Percentiles rank a stretch among this genome's conserved stretches.
Conservation (phyloP, 2,888 invertebrate species). For the Papilio elwesi region DNA sequence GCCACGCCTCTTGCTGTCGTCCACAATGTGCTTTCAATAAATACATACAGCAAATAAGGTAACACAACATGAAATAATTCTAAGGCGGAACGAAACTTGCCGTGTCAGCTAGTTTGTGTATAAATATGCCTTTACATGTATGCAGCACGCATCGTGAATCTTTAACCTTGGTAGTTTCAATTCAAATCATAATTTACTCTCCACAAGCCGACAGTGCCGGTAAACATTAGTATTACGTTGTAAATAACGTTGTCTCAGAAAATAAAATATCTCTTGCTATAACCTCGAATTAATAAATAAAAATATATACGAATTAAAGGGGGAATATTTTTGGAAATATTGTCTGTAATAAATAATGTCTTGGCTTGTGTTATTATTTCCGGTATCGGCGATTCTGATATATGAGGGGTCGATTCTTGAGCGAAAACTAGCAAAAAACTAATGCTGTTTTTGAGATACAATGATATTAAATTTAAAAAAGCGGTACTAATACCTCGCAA, state of each 20-base stretch:
- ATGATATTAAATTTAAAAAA: no score
- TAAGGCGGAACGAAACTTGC: neutral
- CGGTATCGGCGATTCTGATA: no score
- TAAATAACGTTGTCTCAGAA: conserved; percentile 36
- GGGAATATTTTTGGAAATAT: neutral
- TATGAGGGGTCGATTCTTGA: no score
- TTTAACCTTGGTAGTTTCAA: conserved; percentile 31
- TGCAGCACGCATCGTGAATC: neutral
- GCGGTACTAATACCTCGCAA: no score
- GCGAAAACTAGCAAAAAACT: no score
- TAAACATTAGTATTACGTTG: conserved; percentile 38
- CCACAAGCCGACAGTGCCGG: conserved; percentile 32
- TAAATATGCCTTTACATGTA: neutral
- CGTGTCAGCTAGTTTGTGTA: neutral
- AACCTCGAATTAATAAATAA: conserved; percentile 29
- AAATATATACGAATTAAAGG: conserved; percentile 28
- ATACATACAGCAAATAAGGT: no score
- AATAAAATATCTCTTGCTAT: conserved; percentile 32
- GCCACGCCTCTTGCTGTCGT: no score
- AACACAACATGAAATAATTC: no score
- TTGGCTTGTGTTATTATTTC: no score
- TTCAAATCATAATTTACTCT: conserved; percentile 38
- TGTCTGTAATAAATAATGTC: neutral
- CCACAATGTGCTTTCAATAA: no score
- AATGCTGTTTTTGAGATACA: no score